These are phyloP conservation scores for Meloidogyne floridensis DNA, from an alignment of 1,140 invertebrate genomes.

Conservation along the genomic window DNA sequence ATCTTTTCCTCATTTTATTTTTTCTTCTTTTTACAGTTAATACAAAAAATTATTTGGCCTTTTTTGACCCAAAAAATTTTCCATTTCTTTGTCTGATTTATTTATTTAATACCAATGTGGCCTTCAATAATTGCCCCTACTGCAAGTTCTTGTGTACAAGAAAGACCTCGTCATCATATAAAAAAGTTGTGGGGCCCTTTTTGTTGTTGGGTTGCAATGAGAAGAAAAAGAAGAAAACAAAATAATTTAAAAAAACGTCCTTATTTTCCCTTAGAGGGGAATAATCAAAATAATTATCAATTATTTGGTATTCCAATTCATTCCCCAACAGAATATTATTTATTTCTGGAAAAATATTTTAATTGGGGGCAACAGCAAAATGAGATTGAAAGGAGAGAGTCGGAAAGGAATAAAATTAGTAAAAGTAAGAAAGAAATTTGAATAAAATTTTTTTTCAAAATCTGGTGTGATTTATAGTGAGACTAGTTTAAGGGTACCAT, in stretches of 20 bases:
- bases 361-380: neutral
- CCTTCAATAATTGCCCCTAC: neutral
- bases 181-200: neutral
- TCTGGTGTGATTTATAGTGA: too few relatives aligned
- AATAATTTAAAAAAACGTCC: neutral
- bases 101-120: neutral
- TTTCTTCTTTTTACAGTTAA: too few relatives aligned
- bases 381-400: neutral
- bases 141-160: too few relatives aligned
- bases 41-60: too few relatives aligned
- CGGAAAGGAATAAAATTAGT: neutral
- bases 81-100: neutral
- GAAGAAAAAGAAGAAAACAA: neutral
- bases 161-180: neutral
- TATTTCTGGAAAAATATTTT: constrained; percentile 15
- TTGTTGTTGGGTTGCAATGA: constrained; percentile 21
- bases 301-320: constrained; percentile 34
- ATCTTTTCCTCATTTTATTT: too few relatives aligned
- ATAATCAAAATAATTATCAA: constrained; percentile 5
- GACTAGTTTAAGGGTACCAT: too few relatives aligned
- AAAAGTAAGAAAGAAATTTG: neutral
- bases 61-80: neutral
- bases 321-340: constrained; percentile 28
- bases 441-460: neutral
- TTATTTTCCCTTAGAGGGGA: neutral